Conservation (phyloP, 2,797 vertebrate species). For the Sebastes nivosus region DNA sequence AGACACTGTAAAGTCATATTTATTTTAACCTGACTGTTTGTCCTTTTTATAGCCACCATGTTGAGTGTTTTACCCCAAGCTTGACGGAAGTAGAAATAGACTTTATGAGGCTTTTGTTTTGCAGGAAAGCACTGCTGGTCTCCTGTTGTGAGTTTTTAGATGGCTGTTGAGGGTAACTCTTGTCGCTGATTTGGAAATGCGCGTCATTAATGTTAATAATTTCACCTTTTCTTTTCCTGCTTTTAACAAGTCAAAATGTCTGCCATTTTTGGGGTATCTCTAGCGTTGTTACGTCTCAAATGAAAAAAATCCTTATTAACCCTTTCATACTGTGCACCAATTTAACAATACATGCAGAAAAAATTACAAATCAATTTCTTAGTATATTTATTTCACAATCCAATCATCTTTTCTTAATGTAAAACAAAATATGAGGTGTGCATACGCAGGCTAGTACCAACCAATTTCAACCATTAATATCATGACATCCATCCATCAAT, state of each 20-base stretch:
- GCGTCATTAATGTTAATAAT: background rate
- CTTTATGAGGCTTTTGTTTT: background rate
- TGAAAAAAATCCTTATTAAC: too few species aligned
- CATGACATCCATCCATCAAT: background rate
- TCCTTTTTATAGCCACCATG: background rate
- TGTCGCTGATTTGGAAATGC: background rate
- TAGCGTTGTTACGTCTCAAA: background rate
- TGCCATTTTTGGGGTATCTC: background rate
- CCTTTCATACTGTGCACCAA: too few species aligned
- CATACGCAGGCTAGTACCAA: background rate
- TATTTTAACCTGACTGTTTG: background rate
- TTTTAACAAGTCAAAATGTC: background rate
- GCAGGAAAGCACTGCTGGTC: background rate
- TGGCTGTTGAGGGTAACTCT: background rate
- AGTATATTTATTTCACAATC: too few species aligned
- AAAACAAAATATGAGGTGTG: too few species aligned
- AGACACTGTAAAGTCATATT: constrained; percentile 14
- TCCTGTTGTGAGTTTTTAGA: background rate
- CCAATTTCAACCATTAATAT: background rate
- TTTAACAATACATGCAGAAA: too few species aligned
- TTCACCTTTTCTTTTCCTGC: background rate
- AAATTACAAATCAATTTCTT: too few species aligned
- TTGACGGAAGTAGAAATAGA: background rate
- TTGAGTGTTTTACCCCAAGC: background rate
- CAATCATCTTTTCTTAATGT: too few species aligned